These are phyloP conservation scores for Eupithecia tripunctaria DNA, from an alignment of 2,888 invertebrate genomes.

Conservation along the genomic window DNA sequence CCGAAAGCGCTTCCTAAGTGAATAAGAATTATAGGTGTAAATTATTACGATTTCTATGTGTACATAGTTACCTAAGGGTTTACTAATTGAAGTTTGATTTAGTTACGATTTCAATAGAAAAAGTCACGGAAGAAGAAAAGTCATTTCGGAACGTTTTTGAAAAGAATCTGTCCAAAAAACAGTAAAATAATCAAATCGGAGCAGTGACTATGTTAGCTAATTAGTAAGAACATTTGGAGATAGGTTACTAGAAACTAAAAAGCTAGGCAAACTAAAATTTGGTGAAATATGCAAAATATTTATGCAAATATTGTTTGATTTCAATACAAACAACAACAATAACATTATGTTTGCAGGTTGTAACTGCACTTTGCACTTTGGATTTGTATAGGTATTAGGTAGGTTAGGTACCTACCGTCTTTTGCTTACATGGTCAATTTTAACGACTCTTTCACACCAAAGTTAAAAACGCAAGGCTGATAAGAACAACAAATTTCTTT, in stretches of 20 bases:
- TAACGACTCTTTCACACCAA: not conserved
- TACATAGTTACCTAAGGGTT: not conserved
- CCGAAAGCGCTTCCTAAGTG: too few species aligned
- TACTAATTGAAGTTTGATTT: constrained; percentile 1
- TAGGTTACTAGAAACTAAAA: not conserved
- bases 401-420: too few species aligned
- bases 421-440: not conserved
- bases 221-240: not conserved
- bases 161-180: not conserved
- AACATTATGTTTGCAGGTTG: not conserved
- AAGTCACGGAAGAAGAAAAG: not conserved
- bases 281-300: not conserved
- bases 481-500: not conserved
- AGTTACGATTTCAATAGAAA: not conserved
- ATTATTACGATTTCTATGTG: too few species aligned
- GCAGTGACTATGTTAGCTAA: not conserved
- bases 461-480: not conserved
- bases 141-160: not conserved
- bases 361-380: constrained; percentile 1
- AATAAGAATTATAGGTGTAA: too few species aligned
- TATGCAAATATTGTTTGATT: not conserved
- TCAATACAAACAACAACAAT: not conserved
- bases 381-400: not conserved
- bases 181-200: not conserved
- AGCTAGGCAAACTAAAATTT: not conserved